Conservation (phyloP, 1,140 invertebrate species). For the Globodera rostochiensis region DNA sequence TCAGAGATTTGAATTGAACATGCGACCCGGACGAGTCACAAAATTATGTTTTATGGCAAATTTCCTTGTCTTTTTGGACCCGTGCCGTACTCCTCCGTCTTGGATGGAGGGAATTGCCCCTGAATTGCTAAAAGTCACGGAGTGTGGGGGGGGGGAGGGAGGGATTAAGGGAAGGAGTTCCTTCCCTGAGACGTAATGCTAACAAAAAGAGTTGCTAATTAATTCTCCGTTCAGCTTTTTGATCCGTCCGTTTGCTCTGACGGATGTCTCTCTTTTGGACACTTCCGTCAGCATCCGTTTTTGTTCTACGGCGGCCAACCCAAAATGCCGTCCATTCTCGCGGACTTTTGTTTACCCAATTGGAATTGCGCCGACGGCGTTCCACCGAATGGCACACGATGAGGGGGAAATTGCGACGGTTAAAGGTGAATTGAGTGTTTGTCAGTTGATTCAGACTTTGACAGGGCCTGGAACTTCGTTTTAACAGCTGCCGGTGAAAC, state of each 20-base stretch:
- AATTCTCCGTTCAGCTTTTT: conserved; percentile 63
- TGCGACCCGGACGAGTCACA: no score
- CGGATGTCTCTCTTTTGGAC: conserved; percentile 76
- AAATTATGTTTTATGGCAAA: conserved; percentile 16
- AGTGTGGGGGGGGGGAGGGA: no score
- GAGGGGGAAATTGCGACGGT: conserved; percentile 85
- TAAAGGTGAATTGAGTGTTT: conserved; percentile 70
- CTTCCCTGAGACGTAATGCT: no score
- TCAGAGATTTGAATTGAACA: neutral
- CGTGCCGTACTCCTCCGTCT: no score
- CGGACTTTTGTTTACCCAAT: conserved; percentile 77
- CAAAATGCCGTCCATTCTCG: conserved; percentile 70
- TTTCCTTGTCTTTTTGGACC: no score
- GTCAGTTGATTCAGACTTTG: neutral
- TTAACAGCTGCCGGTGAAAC: conserved; percentile 75
- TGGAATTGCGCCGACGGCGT: conserved; percentile 85
- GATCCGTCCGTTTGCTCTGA: conserved; percentile 79
- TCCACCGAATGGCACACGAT: conserved; percentile 88
- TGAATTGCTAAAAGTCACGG: no score
- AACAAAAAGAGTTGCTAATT: neutral
- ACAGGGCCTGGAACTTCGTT: conserved; percentile 20
- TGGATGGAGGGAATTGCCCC: no score
- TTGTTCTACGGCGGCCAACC: neutral
- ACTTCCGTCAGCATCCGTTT: conserved; percentile 57
- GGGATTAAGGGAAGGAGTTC: no score